phyloP scores from a whole-genome alignment of 2,888 invertebrate species.

The Protodeltote pygarga region DNA sequence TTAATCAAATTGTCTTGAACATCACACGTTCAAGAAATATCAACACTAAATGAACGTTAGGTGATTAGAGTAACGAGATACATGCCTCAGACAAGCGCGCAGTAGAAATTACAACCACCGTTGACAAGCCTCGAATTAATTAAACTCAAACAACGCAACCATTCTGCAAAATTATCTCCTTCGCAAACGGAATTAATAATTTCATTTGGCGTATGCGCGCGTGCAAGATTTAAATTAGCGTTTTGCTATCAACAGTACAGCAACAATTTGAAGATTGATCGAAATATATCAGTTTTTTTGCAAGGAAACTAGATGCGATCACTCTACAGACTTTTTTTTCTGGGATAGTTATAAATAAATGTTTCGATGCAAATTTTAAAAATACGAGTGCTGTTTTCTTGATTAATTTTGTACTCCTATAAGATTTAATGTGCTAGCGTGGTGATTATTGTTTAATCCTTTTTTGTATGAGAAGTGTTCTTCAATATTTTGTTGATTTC shows the following conservation, averaged over 20 bases:
- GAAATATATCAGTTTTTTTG: not conserved
- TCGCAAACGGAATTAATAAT: slow-evolving; percentile 80
- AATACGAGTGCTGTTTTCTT: too few relatives aligned
- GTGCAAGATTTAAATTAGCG: slow-evolving; percentile 60
- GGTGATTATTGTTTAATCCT: too few relatives aligned
- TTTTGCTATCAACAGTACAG: slow-evolving; percentile 42
- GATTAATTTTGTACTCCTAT: too few relatives aligned
- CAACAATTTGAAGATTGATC: slow-evolving; percentile 6
- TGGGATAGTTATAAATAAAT: slow-evolving; percentile 7
- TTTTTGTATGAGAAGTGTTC: too few relatives aligned
- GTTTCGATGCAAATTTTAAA: too few relatives aligned
- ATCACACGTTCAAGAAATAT: slow-evolving; percentile 46
- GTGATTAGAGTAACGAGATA: slow-evolving; percentile 77
- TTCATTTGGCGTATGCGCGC: slow-evolving; percentile 69
- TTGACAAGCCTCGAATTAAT: slow-evolving; percentile 85
- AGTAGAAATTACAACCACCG: slow-evolving; percentile 78
- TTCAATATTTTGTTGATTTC: too few relatives aligned
- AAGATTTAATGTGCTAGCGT: too few relatives aligned
- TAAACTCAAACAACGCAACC: slow-evolving; percentile 83
- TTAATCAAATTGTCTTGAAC: slow-evolving; percentile 37
- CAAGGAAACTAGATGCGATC: slow-evolving; percentile 16
- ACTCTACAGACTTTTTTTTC: slow-evolving; percentile 30
- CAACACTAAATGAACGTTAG: slow-evolving; percentile 65
- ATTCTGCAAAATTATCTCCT: slow-evolving; percentile 81
- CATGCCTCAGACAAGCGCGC: slow-evolving; percentile 74